These are phyloP conservation scores for Micromussa lordhowensis DNA, from an alignment of 92 coral and sea anemone species.

Conservation along the genomic window DNA sequence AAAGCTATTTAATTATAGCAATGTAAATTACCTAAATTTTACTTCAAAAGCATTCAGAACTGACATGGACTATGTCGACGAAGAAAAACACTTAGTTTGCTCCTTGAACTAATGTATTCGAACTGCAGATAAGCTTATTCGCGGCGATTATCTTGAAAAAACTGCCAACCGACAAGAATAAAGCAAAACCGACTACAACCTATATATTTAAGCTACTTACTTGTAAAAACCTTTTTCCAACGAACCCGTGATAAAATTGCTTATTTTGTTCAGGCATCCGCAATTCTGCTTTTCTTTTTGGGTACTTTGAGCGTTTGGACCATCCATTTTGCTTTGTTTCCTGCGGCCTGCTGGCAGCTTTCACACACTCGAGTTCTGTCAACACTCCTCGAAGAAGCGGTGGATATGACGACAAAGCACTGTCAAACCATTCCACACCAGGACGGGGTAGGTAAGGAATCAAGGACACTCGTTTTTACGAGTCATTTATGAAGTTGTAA, in stretches of 20 bases:
- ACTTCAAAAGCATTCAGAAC: no score
- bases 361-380: not conserved
- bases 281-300: constrained; percentile 15
- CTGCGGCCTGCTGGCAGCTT: not conserved
- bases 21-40: no score
- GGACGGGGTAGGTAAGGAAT: constrained; percentile 1
- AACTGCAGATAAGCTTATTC: not conserved
- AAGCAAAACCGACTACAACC: no score
- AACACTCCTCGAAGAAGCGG: not conserved
- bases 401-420: not conserved
- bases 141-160: not conserved
- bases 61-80: not conserved
- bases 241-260: constrained; percentile 78
- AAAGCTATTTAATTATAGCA: no score
- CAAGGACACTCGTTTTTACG: not conserved
- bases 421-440: not conserved
- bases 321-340: not conserved
- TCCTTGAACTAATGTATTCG: not conserved
- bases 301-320: not conserved
- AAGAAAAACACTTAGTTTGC: not conserved
- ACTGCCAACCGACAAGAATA: not conserved
- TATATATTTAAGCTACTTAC: constrained; percentile 51
- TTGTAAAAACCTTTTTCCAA: constrained; percentile 81
- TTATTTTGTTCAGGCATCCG: constrained; percentile 64
- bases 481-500: not conserved